Percentiles rank a stretch among this genome's conserved stretches.
phyloP scores from a whole-genome alignment of 2,888 invertebrate genomes.

The Campoplex nolae region DNA sequence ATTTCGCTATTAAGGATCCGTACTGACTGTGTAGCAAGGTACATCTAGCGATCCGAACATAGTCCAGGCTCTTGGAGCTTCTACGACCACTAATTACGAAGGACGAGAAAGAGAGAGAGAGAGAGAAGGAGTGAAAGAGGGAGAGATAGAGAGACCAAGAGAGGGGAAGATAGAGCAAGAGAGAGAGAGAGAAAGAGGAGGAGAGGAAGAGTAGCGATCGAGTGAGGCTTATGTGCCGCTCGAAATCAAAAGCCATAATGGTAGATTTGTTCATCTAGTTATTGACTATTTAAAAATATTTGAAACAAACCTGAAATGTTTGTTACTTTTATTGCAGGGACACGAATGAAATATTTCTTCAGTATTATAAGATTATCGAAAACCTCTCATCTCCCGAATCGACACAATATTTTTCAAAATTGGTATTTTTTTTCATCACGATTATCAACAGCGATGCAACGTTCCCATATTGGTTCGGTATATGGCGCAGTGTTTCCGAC shows the following conservation, averaged over 20 bases:
- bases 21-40: constrained; percentile 62
- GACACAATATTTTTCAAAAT: too few species aligned
- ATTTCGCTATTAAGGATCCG: constrained; percentile 80
- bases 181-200: too few species aligned
- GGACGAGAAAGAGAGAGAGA: constrained; percentile 76
- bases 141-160: too few species aligned
- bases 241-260: constrained; percentile 80
- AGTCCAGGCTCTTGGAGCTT: constrained; percentile 69
- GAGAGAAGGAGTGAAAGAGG: too few species aligned
- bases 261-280: constrained; percentile 34
- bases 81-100: constrained; percentile 73
- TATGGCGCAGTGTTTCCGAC: too few species aligned
- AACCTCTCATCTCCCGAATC: too few species aligned
- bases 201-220: neutral
- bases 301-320: neutral
- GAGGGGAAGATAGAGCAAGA: constrained; percentile 69
- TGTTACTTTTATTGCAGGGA: neutral
- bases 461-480: too few species aligned
- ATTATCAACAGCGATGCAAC: too few species aligned
- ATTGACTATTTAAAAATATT: neutral
- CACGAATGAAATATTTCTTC: neutral
- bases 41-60: constrained; percentile 78
- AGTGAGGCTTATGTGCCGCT: constrained; percentile 73
- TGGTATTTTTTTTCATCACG: too few species aligned
- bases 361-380: neutral